Evolutionary conservation across 2,888 invertebrate genomes (phyloP).

Genomic region (Acleris emargana): DNA sequence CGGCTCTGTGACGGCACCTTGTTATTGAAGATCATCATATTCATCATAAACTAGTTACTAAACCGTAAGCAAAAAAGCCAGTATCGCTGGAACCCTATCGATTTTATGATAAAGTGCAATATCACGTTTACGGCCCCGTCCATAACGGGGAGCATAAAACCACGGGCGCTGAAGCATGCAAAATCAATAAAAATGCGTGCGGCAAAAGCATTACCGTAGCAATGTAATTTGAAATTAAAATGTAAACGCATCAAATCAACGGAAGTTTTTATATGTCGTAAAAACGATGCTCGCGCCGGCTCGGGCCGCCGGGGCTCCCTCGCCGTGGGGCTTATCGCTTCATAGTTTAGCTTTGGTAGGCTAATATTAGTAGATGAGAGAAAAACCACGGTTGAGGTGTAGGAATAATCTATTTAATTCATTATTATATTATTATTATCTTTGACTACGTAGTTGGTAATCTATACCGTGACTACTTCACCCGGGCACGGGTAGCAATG

Average conservation of each 20-base stretch:
- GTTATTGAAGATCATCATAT: background rate
- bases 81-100: background rate
- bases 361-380: no score
- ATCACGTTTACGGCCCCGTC: slow-evolving; percentile 9
- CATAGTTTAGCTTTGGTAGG: no score
- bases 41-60: background rate
- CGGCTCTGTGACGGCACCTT: background rate
- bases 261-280: slow-evolving; percentile 7
- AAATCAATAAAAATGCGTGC: slow-evolving; percentile 24
- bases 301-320: background rate
- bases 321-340: no score
- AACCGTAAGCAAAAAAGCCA: background rate
- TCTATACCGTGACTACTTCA: no score
- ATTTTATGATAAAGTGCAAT: slow-evolving; percentile 10
- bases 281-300: background rate
- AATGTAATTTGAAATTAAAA: slow-evolving; percentile 23
- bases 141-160: slow-evolving; percentile 14
- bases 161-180: slow-evolving; percentile 18
- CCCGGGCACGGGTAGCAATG: no score
- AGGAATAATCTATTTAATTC: no score
- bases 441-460: no score
- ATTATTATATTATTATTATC: no score
- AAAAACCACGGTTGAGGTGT: no score
- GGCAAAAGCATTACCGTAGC: slow-evolving; percentile 12
- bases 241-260: slow-evolving; percentile 3